Percentiles rank a stretch among this genome's conserved stretches.
Evolutionary conservation across 2,888 invertebrate genomes (phyloP).

Genomic region (Apoda limacodes): DNA sequence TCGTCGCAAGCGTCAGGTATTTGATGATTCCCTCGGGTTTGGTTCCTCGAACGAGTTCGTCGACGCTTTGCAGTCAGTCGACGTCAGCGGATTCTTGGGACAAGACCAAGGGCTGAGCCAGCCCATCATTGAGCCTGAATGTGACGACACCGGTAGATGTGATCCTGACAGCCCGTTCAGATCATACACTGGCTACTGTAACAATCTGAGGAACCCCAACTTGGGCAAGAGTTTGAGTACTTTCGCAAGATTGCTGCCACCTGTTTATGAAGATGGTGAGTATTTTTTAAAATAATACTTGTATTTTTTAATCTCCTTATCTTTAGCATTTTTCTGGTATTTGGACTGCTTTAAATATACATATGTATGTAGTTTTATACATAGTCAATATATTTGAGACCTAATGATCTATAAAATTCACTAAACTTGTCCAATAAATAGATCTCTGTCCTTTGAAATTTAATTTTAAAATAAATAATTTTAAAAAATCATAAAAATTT

Average conservation of each 20-base stretch:
- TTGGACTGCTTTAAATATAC: too few species aligned
- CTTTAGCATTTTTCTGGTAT: too few species aligned
- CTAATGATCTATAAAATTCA: too few species aligned
- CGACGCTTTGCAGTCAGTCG: conserved; percentile 83
- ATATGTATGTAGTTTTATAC: too few species aligned
- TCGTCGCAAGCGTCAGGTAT: conserved; percentile 79
- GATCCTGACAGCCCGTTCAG: conserved; percentile 78
- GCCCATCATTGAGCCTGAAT: conserved; percentile 75
- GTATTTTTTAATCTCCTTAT: too few species aligned
- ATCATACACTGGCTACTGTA: conserved; percentile 86
- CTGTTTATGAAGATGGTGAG: conserved; percentile 88
- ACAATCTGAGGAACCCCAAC: conserved; percentile 85
- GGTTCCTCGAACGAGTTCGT: conserved; percentile 74
- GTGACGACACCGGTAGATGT: conserved; percentile 79
- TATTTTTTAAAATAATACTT: too few species aligned
- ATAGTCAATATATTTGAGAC: too few species aligned
- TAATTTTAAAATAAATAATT: too few species aligned
- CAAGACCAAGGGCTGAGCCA: conserved; percentile 68
- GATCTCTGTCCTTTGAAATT: too few species aligned
- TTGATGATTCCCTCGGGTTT: conserved; percentile 68
- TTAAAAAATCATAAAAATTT: too few species aligned
- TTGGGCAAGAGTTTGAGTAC: conserved; percentile 88
- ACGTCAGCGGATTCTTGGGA: conserved; percentile 78
- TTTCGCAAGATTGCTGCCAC: conserved; percentile 85
- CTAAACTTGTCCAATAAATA: too few species aligned